Evolutionary conservation across 2,797 vertebrate species (phyloP).

Genomic region (Mycteria americana): DNA sequence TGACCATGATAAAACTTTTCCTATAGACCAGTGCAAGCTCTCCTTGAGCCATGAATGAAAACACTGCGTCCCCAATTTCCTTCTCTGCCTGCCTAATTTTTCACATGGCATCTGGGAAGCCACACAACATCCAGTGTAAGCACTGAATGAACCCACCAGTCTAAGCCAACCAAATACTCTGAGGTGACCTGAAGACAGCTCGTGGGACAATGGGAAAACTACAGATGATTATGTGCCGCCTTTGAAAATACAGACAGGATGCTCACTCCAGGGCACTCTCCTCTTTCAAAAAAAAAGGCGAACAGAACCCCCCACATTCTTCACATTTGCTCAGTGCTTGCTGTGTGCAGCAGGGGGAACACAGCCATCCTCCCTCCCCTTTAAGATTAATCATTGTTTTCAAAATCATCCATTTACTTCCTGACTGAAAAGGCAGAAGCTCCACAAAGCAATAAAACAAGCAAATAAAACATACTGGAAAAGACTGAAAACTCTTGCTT

Average conservation of each 20-base stretch:
- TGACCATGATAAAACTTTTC: slow-evolving; percentile 33
- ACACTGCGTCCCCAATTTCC: slow-evolving; percentile 13
- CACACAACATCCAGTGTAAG: background rate
- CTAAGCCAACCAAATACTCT: background rate
- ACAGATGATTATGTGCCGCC: background rate
- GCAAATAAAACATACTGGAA: background rate
- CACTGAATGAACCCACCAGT: background rate
- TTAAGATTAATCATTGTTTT: slow-evolving; percentile 3
- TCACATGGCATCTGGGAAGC: background rate
- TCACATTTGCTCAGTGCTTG: background rate
- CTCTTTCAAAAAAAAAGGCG: background rate
- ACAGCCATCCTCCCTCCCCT: background rate
- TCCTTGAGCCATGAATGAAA: slow-evolving; percentile 4
- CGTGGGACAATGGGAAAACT: background rate
- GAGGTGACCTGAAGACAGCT: background rate
- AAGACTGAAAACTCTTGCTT: background rate
- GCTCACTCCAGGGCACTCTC: background rate
- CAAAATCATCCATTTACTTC: background rate
- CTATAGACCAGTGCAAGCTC: background rate
- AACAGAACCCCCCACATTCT: background rate
- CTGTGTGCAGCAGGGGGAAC: background rate
- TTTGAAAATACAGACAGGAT: background rate
- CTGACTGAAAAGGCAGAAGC: slow-evolving; percentile 9
- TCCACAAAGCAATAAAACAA: background rate
- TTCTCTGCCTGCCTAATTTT: slow-evolving; percentile 27